Evolutionary conservation across 2,888 invertebrate species (phyloP).

Genomic region (Agriopis marginaria): DNA sequence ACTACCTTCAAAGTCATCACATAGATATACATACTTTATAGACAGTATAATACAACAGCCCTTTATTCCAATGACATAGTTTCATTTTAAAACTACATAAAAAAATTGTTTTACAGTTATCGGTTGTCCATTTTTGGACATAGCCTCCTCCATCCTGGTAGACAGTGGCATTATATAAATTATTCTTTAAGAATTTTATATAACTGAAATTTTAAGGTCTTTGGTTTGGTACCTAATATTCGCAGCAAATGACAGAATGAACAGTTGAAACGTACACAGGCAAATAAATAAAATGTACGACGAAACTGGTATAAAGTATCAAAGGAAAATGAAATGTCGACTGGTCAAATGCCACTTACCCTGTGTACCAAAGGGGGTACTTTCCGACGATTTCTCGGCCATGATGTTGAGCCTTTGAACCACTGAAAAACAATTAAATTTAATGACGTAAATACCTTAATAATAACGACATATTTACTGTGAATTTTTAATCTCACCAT

Average conservation of each 20-base stretch:
- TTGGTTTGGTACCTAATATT: background rate
- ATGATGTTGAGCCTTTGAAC: slow-evolving; percentile 79
- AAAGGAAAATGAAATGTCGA: slow-evolving; percentile 34
- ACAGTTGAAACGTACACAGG: background rate
- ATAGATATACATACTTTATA: too few relatives aligned
- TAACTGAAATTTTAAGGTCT: background rate
- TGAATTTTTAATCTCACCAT: slow-evolving; percentile 60
- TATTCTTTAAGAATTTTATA: background rate
- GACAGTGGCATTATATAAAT: too few relatives aligned
- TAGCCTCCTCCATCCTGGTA: too few relatives aligned
- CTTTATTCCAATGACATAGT: too few relatives aligned
- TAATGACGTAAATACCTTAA: slow-evolving; percentile 27
- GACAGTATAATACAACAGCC: too few relatives aligned
- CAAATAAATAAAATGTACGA: background rate
- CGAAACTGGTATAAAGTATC: slow-evolving; percentile 3
- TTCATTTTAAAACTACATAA: too few relatives aligned
- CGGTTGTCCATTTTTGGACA: too few relatives aligned
- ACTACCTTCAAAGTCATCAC: background rate
- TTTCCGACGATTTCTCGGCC: slow-evolving; percentile 77
- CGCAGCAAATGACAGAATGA: background rate
- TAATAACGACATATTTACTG: slow-evolving; percentile 8
- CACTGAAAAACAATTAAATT: slow-evolving; percentile 58
- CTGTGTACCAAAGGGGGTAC: slow-evolving; percentile 79
- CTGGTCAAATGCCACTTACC: slow-evolving; percentile 58
- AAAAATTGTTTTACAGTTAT: too few relatives aligned